Base-by-base conservation (phyloP, 2,888 invertebrate species). In the Teleiodes luculella region DNA sequence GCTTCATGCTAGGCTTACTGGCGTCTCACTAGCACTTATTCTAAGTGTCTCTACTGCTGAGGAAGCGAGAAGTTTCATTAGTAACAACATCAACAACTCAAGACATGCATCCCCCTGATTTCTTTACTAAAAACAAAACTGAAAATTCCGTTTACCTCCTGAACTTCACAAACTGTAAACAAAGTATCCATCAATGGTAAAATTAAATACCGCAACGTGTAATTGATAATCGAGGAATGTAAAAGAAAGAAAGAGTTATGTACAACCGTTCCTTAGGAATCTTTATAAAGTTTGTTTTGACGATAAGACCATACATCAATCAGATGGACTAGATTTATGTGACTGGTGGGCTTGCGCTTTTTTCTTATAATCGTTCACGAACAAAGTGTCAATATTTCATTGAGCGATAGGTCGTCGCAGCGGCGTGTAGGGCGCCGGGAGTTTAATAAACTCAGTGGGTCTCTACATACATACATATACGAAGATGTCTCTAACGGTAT, bases 341-440 rank as follows among this genome's bases (percentile, higher is more conserved):
- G 46, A 31, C 31, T 11, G 31, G 16, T 16, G 10, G 31, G 10
- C 30, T 46, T 16, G 46, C 31, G 37, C 31, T 46, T 46, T 41
- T 46, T 46, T 46, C 46, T 16, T 10, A 46, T 31, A 46, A 46
- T 46, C 31, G 46, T 31, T 46, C 31, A 46, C 46, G 46, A 31
- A 46, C 46, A 46, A 31, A 46, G 46, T 46, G 46, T 35, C 37
- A 52, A 52, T 43, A 43, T 33, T 52, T 52, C 50, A 50, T 37
- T 39, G 18, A 41, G 39, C 7, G 50, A n/a, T 28, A 24, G 28
- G 18, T 36, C 6, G 35, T 36, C 8, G 49, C 37, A 8, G 14
- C 16, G 16, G 20, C 20, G 7, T 11, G 5, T 14, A 10, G 18
- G 20, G 16, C 7, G 20, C 20, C 7, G 2, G n/a, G 24, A 43